Base-by-base conservation (phyloP, 2,888 invertebrate species). In the Temnothorax rugatulus region DNA sequence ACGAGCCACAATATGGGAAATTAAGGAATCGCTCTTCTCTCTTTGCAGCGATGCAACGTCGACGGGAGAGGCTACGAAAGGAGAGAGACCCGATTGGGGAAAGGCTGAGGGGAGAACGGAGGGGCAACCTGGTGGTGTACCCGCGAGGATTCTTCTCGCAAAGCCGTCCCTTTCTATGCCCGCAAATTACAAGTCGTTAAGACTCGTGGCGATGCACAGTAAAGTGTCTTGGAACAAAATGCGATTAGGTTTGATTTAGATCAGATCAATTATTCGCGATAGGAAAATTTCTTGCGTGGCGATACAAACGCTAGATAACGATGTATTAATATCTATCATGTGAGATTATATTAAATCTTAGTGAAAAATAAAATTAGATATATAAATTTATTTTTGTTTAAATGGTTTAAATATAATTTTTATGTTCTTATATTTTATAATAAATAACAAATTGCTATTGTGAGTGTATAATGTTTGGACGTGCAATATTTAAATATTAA, bases 1-100 rank as follows among this genome's bases (percentile, higher is more conserved):
- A 87, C 89, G 87, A 90, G 84, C 91, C 90, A 91, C 92, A 92
- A 93, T 92, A 91, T 92, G 87, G 91, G 91, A 92, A 93, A 93
- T 93, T 92, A 93, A 93, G 93, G 92, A 93, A 92, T 93, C 87
- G 91, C 88, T 88, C 83, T 76, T 86, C 83, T 82, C 75, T 76
- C 75, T 76, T 84, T 66, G 83, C 71, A 38, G 73, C 85, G 64
- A 66, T 52, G 81, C 57, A 25, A 85, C 74, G 63, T 81, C 68
- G 76, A 85, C 73, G 74, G 66, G 71, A 83, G 63, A 54, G 18
- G 15, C 76, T 57, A 57, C 87, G 79, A n/a, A n/a, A 41, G 57
- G 54, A 29, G 59, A 47, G 69, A 47, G 69, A 21, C 15, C 50
- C 34, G 63, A 66, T 41, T 44, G 69, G 25, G 54, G 61, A 85